A percentile compares a stretch with the other conserved stretches of the same genome.
These are phyloP conservation scores for Harmothoe impar DNA, from an alignment of 2,888 invertebrate species.

Conservation along the genomic window DNA sequence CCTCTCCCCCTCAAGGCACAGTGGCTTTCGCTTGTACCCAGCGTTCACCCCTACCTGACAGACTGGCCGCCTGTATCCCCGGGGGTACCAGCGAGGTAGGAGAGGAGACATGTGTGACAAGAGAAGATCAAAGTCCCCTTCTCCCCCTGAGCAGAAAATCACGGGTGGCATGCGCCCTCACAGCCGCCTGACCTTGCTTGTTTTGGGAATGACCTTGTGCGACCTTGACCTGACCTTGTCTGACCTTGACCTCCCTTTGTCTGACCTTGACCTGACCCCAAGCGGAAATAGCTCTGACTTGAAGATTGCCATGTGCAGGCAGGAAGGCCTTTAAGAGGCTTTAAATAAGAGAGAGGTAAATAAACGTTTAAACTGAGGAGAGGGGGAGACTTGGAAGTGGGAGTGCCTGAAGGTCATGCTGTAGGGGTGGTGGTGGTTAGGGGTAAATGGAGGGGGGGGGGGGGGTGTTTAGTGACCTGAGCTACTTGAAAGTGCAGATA, in stretches of 20 bases:
- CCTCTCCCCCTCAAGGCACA: no score
- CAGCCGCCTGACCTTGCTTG: not conserved
- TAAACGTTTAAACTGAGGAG: not conserved
- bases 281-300: conserved; percentile 26
- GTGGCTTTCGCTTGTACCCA: no score
- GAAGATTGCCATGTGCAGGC: not conserved
- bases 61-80: no score
- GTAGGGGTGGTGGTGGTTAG: no score
- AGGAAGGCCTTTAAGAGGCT: not conserved
- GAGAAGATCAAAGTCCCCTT: not conserved
- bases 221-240: conserved; percentile 13
- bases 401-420: not conserved
- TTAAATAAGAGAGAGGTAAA: not conserved
- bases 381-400: not conserved
- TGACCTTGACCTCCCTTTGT: not conserved
- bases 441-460: no score
- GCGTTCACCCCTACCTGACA: no score
- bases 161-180: not conserved
- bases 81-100: not conserved
- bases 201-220: not conserved
- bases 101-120: conserved; percentile 8
- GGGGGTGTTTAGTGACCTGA: not conserved
- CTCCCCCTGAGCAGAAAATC: not conserved
- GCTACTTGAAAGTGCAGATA: not conserved
- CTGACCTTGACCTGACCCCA: not conserved